Percentiles rank a stretch among this genome's conserved stretches.
Conservation (phyloP, 2,888 invertebrate genomes). For the Herminia tarsipennalis region DNA sequence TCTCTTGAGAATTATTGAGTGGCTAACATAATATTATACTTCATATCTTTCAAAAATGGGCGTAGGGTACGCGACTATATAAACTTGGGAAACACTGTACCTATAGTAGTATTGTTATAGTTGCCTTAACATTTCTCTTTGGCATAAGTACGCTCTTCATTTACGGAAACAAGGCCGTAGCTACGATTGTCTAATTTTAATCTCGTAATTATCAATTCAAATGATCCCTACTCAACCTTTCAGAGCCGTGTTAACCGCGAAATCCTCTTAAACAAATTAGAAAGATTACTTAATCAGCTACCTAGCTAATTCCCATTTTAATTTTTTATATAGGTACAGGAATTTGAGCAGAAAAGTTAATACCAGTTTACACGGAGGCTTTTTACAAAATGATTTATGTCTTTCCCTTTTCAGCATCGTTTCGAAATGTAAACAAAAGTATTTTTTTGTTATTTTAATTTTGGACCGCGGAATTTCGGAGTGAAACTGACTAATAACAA, state of each 20-base stretch:
- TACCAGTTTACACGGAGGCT: slow-evolving; percentile 32
- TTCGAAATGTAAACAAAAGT: slow-evolving; percentile 26
- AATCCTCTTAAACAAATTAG: slow-evolving; percentile 29
- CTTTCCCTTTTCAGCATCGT: slow-evolving; percentile 27
- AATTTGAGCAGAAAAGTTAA: slow-evolving; percentile 22
- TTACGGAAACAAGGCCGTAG: neutral
- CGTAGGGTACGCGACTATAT: no score
- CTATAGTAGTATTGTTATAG: no score
- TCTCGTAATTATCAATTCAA: slow-evolving; percentile 25
- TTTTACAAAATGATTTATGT: slow-evolving; percentile 47
- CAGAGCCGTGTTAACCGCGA: slow-evolving; percentile 4
- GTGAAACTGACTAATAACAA: slow-evolving; percentile 9
- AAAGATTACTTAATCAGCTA: slow-evolving; percentile 20
- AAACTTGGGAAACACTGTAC: no score
- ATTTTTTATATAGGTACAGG: slow-evolving; percentile 11
- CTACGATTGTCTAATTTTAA: slow-evolving; percentile 17
- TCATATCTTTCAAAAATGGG: no score
- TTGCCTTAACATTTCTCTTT: slow-evolving; percentile 4
- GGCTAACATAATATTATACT: no score
- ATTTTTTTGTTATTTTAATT: slow-evolving; percentile 21
- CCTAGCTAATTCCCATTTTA: slow-evolving; percentile 23
- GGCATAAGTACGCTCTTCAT: slow-evolving; percentile 13
- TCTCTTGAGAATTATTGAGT: no score
- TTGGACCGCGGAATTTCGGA: slow-evolving; percentile 10
- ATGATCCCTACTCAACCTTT: slow-evolving; percentile 14